Evolutionary conservation across 2,113 vertebrate species (phyloP), one percentile per base, ranked within the genome.

Genomic region (Nycticorax nycticorax): DNA sequence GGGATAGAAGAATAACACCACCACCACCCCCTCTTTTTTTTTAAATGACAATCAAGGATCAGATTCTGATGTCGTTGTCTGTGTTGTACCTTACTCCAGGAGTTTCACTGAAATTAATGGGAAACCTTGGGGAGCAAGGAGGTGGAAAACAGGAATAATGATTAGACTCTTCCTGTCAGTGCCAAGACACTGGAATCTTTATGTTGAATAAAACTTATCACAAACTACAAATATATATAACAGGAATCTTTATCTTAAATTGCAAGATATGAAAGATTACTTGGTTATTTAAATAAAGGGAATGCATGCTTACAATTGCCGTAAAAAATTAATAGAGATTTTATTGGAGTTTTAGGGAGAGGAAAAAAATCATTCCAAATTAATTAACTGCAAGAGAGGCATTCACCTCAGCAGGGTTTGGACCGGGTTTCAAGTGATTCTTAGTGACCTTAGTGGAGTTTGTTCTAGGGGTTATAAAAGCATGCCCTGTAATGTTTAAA

Each of bases 21-120:
- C 6, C 4, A 4, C 2, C 2, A 2, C 3, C 16, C 6, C 5
- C 1, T 0, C 9, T 5, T 9, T 18, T 28, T 11, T 35, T 26
- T 52, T 28, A 24, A 66, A 80, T 47, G 5, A 19, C 21, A 52
- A 5, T 32, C 15, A 53, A 60, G 35, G 18, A 48, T 63, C 39
- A 60, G 35, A 41, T 64, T 67, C 39, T 43, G 30, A 41, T 74
- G 30, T 20, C 3, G 0, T 32, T 67, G 13, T 45, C 48, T 4
- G 1, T 74, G 33, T 66, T 57, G n/a, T 43, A 59, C 33, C 47
- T 94, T 62, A 66, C 19, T 66, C 26, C 26, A 47, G 57, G 33
- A 73, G 10, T 24, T 85, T 72, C 13, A 13, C 35, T 85, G 33
- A 75, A 89, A 53, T 72, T 48, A 88, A 45, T 12, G 11, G 3